phyloP scores from a whole-genome alignment of 2,888 invertebrate genomes.

The Parascotia fuliginaria region DNA sequence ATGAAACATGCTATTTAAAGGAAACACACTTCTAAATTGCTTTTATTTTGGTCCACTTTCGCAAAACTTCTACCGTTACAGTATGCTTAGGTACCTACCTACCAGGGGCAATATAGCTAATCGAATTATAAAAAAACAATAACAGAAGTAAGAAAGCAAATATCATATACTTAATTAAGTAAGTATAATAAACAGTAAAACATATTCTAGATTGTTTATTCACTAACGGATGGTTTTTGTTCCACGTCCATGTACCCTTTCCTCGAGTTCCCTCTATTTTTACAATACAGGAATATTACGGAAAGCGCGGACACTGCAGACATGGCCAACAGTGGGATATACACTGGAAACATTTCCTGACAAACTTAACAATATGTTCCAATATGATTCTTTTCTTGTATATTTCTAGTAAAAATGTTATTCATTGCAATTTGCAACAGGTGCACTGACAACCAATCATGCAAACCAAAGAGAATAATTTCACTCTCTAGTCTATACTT shows the following conservation, averaged over 20 bases:
- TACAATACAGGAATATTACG: constrained; percentile 71
- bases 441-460: background rate
- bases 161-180: constrained; percentile 27
- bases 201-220: constrained; percentile 36
- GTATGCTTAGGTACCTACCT: too few species aligned
- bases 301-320: constrained; percentile 71
- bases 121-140: too few species aligned
- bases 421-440: constrained; percentile 23
- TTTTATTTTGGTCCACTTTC: too few species aligned
- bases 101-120: too few species aligned
- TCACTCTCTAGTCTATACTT: too few species aligned
- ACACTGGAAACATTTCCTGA: constrained; percentile 56
- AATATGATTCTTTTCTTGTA: background rate
- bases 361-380: background rate
- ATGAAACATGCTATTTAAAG: too few species aligned
- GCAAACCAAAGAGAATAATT: background rate
- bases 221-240: constrained; percentile 62
- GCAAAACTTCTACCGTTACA: too few species aligned
- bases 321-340: constrained; percentile 70
- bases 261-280: constrained; percentile 55
- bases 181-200: constrained; percentile 26
- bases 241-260: constrained; percentile 76
- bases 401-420: constrained; percentile 1
- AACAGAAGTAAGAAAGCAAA: too few species aligned
- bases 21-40: too few species aligned